Conservation (phyloP, 2,113 vertebrate genomes). For the Corythoichthys intestinalis region DNA sequence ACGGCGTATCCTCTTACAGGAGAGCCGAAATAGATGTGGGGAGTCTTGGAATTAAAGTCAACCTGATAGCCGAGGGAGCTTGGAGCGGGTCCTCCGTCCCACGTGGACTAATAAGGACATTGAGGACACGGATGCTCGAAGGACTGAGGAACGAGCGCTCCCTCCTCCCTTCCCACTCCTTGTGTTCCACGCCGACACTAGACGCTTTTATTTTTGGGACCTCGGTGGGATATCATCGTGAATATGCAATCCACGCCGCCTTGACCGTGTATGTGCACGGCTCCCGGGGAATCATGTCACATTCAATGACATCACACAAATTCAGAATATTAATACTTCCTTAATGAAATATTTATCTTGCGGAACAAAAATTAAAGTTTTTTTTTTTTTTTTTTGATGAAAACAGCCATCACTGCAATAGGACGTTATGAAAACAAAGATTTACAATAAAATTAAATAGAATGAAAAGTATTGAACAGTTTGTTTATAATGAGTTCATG, state of each 20-base stretch:
- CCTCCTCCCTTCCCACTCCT: slow-evolving; percentile 44
- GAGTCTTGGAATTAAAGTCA: slow-evolving; percentile 76
- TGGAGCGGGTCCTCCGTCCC: slow-evolving; percentile 48
- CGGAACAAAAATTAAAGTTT: not conserved
- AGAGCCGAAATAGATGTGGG: slow-evolving; percentile 71
- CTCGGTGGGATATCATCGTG: slow-evolving; percentile 33
- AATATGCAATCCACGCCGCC: slow-evolving; percentile 12
- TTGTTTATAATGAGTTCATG: too few species aligned
- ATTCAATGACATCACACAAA: not conserved
- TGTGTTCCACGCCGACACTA: slow-evolving; percentile 34
- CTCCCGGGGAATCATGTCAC: not conserved
- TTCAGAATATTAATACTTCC: not conserved
- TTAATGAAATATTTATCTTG: not conserved
- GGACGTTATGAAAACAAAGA: too few species aligned
- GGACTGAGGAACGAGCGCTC: slow-evolving; percentile 45
- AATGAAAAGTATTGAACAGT: too few species aligned
- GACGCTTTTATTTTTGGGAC: slow-evolving; percentile 64
- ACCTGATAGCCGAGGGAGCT: slow-evolving; percentile 68
- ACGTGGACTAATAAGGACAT: slow-evolving; percentile 79
- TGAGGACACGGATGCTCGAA: slow-evolving; percentile 55
- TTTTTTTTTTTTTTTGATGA: too few species aligned
- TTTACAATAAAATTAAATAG: too few species aligned
- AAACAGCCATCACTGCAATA: too few species aligned
- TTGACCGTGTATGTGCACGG: slow-evolving; percentile 45
- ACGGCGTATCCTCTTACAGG: slow-evolving; percentile 68